Evolutionary conservation across 1,140 invertebrate genomes (phyloP), one percentile per base, ranked within the genome.

Genomic region (Halesus radiatus): DNA sequence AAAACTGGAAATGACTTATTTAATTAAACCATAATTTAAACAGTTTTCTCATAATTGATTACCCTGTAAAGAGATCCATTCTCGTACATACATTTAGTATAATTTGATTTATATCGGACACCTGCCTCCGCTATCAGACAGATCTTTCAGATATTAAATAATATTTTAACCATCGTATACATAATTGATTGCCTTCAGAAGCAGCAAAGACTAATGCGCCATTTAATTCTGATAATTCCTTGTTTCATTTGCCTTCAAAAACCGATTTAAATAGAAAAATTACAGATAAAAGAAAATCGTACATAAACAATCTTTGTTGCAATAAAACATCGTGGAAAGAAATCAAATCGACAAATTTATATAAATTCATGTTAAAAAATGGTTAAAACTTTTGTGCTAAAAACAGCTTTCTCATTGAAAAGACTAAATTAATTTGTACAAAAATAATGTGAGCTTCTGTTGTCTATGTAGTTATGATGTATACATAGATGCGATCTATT

Each of bases 41-140:
- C 66, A 50, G 66, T 50, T 70, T 45, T 70, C 32, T 66, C n/a
- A 70, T 45, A 50, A 20, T 70, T 70, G 66, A 70, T 70, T 70
- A 70, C 66, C 66, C 66, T 70, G 66, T 70, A 50, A 23, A 70
- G 66, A 70, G 66, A 70, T 50, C 66, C 66, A 70, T 70, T 70
- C 66, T 70, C 66, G 15, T 23, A 70, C 66, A 70, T 50, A 50
- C 26, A 66, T 32, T 66, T 45, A 45, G 23, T 66, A 32, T 32
- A 66, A n/a, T 66, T 29, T 60, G 56, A 23, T 60, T 60, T 22
- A 22, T 23, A 60, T 66, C 26, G 26, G 62, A 32, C 62, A 66
- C 62, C 23, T 45, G 62, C 26, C 26, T 26, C 15, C 16, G 8
- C 22, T 29, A 66, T 66, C 29, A 66, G 56, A 66, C 62, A 66